Percentiles rank a stretch among this genome's conserved stretches.
Conservation (phyloP, 2,888 invertebrate species). For the Venusia cambrica region DNA sequence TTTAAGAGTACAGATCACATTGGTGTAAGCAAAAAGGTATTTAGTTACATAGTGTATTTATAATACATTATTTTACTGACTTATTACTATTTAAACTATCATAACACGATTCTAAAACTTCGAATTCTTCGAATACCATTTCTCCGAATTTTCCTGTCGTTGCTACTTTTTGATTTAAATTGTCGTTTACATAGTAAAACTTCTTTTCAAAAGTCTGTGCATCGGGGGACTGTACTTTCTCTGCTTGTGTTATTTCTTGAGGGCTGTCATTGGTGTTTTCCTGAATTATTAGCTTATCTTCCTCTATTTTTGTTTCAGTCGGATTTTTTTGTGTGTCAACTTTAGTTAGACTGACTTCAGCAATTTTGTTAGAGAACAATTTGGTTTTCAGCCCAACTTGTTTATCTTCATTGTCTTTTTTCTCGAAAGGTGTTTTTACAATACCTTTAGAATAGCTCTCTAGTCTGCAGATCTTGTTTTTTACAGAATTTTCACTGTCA, state of each 20-base stretch:
- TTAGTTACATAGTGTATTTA: constrained; percentile 41
- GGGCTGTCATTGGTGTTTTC: constrained; percentile 36
- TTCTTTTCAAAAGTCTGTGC: constrained; percentile 77
- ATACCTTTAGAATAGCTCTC: constrained; percentile 76
- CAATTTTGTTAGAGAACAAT: constrained; percentile 32
- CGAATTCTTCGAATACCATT: constrained; percentile 92
- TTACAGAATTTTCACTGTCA: constrained; percentile 74
- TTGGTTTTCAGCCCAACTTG: constrained; percentile 39
- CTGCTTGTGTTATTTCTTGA: constrained; percentile 36
- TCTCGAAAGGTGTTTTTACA: constrained; percentile 67
- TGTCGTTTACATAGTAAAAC: constrained; percentile 83
- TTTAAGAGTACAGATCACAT: constrained; percentile 74
- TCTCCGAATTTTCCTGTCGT: constrained; percentile 86
- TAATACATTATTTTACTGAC: constrained; percentile 60
- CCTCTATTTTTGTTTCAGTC: constrained; percentile 35
- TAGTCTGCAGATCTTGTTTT: constrained; percentile 73
- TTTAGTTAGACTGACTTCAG: constrained; percentile 30
- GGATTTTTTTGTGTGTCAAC: constrained; percentile 37
- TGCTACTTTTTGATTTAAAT: constrained; percentile 76
- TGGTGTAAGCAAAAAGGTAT: constrained; percentile 58
- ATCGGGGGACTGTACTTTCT: constrained; percentile 46
- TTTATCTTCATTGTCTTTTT: constrained; percentile 52
- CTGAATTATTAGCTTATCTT: constrained; percentile 32
- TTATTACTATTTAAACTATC: constrained; percentile 82
- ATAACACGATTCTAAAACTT: constrained; percentile 83